phyloP scores from a whole-genome alignment of 1,140 invertebrate genomes.

The Conus ventricosus region DNA sequence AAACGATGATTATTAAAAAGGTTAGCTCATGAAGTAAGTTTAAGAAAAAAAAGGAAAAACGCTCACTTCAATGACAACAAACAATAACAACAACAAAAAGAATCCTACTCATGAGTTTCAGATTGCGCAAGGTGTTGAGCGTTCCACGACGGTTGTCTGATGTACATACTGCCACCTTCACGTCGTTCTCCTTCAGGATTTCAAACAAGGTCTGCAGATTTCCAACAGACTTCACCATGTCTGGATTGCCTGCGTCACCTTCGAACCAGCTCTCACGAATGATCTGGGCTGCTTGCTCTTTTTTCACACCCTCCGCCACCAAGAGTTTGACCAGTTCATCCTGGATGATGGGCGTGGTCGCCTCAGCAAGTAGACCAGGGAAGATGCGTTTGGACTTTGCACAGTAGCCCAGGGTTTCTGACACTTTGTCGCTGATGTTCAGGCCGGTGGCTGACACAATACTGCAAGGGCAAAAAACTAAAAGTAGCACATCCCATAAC shows the following conservation, averaged over 20 bases:
- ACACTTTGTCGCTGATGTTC: slow-evolving; percentile 69
- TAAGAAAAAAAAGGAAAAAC: too few species aligned
- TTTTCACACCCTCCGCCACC: slow-evolving; percentile 68
- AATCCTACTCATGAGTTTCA: slow-evolving; percentile 67
- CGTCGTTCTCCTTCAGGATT: slow-evolving; percentile 70
- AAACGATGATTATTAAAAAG: too few species aligned
- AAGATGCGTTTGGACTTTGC: slow-evolving; percentile 59
- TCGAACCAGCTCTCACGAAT: slow-evolving; percentile 60
- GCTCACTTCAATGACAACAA: too few species aligned
- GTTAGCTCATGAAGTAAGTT: too few species aligned
- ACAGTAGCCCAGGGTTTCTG: slow-evolving; percentile 74
- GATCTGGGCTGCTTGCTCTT: slow-evolving; percentile 51
- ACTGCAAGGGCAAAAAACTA: slow-evolving; percentile 50
- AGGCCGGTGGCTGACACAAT: slow-evolving; percentile 60
- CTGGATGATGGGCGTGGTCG: slow-evolving; percentile 69
- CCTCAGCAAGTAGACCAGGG: slow-evolving; percentile 76
- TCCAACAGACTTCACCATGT: slow-evolving; percentile 69
- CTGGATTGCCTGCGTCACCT: slow-evolving; percentile 55
- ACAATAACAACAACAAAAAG: neutral
- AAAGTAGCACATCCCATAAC: too few species aligned
- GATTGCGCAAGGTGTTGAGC: slow-evolving; percentile 62
- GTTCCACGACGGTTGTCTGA: slow-evolving; percentile 74
- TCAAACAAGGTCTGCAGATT: slow-evolving; percentile 73
- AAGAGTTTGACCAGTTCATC: slow-evolving; percentile 69
- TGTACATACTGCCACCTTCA: slow-evolving; percentile 76